Evolutionary conservation across 2,797 vertebrate genomes (phyloP).

Genomic region (Onychomys arenicola): DNA sequence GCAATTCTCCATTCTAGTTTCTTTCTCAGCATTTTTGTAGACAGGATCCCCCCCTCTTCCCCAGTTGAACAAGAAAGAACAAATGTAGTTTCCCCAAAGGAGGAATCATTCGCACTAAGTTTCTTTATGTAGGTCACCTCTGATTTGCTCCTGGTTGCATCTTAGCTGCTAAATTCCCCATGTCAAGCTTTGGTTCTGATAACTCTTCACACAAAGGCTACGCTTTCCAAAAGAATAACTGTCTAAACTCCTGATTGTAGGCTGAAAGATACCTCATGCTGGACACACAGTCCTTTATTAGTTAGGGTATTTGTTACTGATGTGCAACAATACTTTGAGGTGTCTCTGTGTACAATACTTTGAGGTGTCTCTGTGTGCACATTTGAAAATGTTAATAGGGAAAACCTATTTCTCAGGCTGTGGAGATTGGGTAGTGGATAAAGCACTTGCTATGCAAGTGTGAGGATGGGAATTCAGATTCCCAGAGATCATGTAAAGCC

Average conservation of each 20-base stretch:
- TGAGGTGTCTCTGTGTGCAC: neutral
- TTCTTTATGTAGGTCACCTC: constrained; percentile 84
- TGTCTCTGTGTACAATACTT: neutral
- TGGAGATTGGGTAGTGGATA: no score
- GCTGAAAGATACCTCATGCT: neutral
- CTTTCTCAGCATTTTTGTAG: constrained; percentile 78
- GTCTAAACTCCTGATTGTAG: constrained; percentile 47
- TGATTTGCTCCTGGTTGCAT: constrained; percentile 76
- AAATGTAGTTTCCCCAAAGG: constrained; percentile 81
- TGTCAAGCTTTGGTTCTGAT: constrained; percentile 73
- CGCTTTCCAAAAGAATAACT: constrained; percentile 72
- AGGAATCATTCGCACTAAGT: constrained; percentile 75
- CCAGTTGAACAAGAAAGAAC: constrained; percentile 75
- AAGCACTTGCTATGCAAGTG: neutral
- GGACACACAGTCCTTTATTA: neutral
- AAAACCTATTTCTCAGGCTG: neutral
- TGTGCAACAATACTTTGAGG: neutral
- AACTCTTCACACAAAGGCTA: constrained; percentile 60
- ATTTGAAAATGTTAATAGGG: constrained; percentile 15
- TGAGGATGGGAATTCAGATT: neutral
- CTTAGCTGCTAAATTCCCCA: constrained; percentile 70
- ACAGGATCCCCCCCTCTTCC: constrained; percentile 34
- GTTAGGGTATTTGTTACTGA: neutral
- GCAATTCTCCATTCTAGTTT: constrained; percentile 34
- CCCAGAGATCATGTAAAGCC: neutral